These are phyloP conservation scores for Lithobates sylvaticus DNA, from an alignment of 2,797 vertebrate genomes.

Conservation along the genomic window DNA sequence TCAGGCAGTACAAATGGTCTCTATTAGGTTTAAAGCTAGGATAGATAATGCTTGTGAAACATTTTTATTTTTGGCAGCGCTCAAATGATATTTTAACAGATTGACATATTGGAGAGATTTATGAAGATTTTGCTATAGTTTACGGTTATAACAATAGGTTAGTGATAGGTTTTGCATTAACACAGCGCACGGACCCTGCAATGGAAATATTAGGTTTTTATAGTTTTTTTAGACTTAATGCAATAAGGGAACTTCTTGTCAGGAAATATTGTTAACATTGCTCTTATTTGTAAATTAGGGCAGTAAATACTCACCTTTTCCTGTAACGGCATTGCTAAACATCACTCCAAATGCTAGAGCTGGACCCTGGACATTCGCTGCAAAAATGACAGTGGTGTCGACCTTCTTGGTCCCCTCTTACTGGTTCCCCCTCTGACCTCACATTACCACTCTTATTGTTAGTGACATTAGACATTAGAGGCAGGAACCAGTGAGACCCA, in stretches of 20 bases:
- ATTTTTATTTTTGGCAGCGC: constrained; percentile 16
- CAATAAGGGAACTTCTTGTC: no score
- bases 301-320: no score
- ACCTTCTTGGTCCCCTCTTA: not conserved
- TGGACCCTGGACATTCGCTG: no score
- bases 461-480: no score
- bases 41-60: constrained; percentile 26
- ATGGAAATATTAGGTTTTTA: not conserved
- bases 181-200: not conserved
- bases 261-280: no score
- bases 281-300: no score
- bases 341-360: no score
- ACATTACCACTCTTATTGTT: no score
- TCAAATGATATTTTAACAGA: constrained; percentile 26
- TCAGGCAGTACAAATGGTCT: constrained; percentile 13
- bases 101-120: constrained; percentile 33
- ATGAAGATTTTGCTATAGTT: constrained; percentile 17
- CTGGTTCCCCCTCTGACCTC: no score
- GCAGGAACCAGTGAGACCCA: no score
- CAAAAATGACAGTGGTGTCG: not conserved
- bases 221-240: not conserved
- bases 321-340: no score
- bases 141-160: not conserved
- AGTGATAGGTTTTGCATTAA: not conserved
- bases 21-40: constrained; percentile 12